Percentiles rank a stretch among this genome's conserved stretches.
phyloP scores from a whole-genome alignment of 1,140 invertebrate genomes.

The Drosophila navojoa region DNA sequence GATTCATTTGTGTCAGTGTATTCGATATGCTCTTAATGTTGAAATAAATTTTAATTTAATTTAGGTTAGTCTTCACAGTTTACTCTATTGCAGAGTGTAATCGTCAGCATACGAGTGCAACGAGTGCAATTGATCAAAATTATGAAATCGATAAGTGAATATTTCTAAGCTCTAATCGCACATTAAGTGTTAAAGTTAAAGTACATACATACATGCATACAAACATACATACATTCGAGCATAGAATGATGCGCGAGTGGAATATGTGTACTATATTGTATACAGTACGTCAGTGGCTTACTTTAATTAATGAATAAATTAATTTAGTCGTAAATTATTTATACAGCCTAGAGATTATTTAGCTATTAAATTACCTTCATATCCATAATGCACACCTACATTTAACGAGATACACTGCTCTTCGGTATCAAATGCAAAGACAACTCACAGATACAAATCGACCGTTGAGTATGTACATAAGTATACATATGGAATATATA shows the following conservation, averaged over 20 bases:
- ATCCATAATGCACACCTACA: constrained; percentile 15
- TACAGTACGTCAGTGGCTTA: constrained; percentile 37
- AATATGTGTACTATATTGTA: constrained; percentile 18
- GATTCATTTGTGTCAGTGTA: constrained; percentile 11
- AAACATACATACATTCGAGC: background rate
- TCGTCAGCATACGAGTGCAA: background rate
- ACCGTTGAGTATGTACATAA: constrained; percentile 13
- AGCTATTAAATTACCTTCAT: constrained; percentile 28
- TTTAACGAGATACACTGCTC: background rate
- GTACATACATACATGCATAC: constrained; percentile 3
- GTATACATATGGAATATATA: constrained; percentile 19
- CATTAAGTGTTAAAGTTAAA: constrained; percentile 11
- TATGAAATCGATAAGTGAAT: constrained; percentile 4
- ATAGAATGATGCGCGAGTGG: constrained; percentile 4
- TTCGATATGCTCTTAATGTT: constrained; percentile 3
- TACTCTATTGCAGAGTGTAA: constrained; percentile 26
- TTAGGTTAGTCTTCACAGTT: constrained; percentile 13
- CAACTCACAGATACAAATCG: background rate
- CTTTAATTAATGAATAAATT: constrained; percentile 35
- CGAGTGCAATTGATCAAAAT: constrained; percentile 5
- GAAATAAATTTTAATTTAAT: constrained; percentile 29
- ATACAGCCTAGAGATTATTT: constrained; percentile 40
- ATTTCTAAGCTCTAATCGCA: constrained; percentile 6
- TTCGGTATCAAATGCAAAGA: constrained; percentile 5
- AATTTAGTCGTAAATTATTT: constrained; percentile 42